phyloP scores from a whole-genome alignment of 2,113 vertebrate genomes.

The Argyrosomus japonicus region DNA sequence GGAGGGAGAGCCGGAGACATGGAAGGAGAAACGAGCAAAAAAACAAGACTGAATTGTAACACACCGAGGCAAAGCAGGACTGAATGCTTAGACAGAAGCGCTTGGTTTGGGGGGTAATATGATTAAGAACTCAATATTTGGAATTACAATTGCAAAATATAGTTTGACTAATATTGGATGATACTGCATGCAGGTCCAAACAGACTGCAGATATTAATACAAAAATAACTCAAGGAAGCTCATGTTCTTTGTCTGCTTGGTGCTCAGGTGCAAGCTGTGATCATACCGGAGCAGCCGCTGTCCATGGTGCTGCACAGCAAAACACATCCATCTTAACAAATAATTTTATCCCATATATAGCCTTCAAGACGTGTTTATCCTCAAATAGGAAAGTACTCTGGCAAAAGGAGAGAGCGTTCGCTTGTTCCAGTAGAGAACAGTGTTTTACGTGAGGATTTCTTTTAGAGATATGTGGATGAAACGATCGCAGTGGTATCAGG shows the following conservation, averaged over 20 bases:
- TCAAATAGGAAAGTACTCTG: neutral
- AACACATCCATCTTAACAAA: conserved; percentile 1
- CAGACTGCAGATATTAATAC: conserved; percentile 5
- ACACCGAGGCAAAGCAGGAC: conserved; percentile 17
- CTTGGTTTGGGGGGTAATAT: neutral
- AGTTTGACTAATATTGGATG: neutral
- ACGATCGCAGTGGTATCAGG: neutral
- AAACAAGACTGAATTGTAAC: neutral
- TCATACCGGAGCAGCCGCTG: neutral
- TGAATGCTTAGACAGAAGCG: neutral
- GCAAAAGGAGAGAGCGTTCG: neutral
- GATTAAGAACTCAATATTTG: conserved; percentile 29
- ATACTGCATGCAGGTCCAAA: neutral
- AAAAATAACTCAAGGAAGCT: neutral
- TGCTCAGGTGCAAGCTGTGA: conserved; percentile 9
- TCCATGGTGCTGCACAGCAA: conserved; percentile 40
- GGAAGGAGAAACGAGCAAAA: conserved; percentile 11
- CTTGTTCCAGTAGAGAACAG: neutral
- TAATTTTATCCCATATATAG: neutral
- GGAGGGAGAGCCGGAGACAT: neutral
- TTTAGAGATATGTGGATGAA: conserved; percentile 4
- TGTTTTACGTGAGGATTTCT: conserved; percentile 7
- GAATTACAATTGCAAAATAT: conserved; percentile 16
- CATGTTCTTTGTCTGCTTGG: neutral
- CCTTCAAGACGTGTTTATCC: neutral